Percentiles rank a stretch among this genome's conserved stretches.
phyloP scores from a whole-genome alignment of 2,113 vertebrate genomes.

The Marmota flaviventris region DNA sequence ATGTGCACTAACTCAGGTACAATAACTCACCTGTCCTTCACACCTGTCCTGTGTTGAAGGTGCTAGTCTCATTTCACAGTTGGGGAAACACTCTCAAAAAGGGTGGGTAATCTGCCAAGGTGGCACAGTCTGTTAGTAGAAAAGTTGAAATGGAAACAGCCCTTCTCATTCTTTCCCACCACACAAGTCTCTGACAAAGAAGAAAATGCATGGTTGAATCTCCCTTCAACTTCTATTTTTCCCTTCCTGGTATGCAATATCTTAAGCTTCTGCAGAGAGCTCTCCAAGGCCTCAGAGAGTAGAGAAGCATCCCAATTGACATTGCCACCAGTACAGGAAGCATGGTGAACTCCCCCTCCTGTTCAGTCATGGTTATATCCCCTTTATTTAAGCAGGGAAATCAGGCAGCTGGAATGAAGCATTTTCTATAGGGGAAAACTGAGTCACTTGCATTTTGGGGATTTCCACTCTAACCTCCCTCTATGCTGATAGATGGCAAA shows the following conservation, averaged over 20 bases:
- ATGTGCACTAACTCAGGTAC: neutral
- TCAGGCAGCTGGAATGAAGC: neutral
- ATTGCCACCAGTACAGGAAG: neutral
- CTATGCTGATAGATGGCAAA: conserved; percentile 18
- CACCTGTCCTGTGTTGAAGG: neutral
- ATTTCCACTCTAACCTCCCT: conserved; percentile 42
- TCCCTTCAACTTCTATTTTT: conserved; percentile 34
- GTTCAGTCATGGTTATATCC: neutral
- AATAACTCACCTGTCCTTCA: neutral
- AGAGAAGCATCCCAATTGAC: rapidly evolving
- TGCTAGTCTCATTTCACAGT: conserved; percentile 12
- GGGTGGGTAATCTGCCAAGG: no score
- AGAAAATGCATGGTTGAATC: conserved; percentile 46
- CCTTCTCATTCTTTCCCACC: conserved; percentile 52
- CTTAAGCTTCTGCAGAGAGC: neutral
- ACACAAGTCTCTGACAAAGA: conserved; percentile 25
- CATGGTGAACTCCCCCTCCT: neutral
- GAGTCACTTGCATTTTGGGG: conserved; percentile 72
- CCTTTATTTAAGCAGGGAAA: conserved; percentile 23
- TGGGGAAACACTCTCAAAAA: neutral
- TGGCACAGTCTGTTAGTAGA: neutral
- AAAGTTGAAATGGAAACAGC: neutral
- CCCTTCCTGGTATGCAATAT: conserved; percentile 18
- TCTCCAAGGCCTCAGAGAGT: neutral
- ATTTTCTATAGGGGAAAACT: conserved; percentile 62